phyloP scores from a whole-genome alignment of 2,113 vertebrate genomes.

The Trogon surrucura region DNA sequence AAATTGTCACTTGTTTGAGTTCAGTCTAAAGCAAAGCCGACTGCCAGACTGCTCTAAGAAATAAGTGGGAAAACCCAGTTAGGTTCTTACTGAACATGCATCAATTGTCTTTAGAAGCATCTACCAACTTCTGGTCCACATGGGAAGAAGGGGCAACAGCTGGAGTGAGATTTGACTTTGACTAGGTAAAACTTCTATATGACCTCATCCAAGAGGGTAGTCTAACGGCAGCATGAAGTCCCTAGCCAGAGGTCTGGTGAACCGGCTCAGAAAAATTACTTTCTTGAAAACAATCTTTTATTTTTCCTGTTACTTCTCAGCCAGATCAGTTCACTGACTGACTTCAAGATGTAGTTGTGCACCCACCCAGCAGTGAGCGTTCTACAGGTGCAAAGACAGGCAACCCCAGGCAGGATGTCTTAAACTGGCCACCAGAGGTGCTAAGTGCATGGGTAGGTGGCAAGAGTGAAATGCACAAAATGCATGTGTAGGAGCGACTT shows the following conservation, averaged over 20 bases:
- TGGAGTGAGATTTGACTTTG: neutral
- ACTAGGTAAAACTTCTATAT: neutral
- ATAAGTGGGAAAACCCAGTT: neutral
- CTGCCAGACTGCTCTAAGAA: neutral
- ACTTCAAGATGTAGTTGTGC: neutral
- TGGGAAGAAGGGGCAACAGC: neutral
- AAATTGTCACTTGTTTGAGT: neutral
- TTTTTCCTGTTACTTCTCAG: neutral
- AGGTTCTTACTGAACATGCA: neutral
- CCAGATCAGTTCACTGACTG: neutral
- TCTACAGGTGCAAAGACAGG: neutral
- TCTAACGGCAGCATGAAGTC: neutral
- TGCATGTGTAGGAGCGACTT: neutral
- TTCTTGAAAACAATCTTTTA: neutral
- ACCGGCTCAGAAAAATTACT: neutral
- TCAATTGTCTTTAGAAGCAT: neutral
- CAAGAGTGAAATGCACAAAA: neutral
- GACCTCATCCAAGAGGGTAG: neutral
- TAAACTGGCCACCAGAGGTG: accelerated
- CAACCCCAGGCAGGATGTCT: neutral
- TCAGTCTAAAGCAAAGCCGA: neutral
- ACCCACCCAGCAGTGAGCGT: neutral
- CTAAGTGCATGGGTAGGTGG: neutral
- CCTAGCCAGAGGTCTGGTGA: neutral
- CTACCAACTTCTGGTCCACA: neutral